Percentiles rank a stretch among this genome's conserved stretches.
Conservation (phyloP, 2,888 invertebrate genomes). For the Cistogaster globosa region DNA sequence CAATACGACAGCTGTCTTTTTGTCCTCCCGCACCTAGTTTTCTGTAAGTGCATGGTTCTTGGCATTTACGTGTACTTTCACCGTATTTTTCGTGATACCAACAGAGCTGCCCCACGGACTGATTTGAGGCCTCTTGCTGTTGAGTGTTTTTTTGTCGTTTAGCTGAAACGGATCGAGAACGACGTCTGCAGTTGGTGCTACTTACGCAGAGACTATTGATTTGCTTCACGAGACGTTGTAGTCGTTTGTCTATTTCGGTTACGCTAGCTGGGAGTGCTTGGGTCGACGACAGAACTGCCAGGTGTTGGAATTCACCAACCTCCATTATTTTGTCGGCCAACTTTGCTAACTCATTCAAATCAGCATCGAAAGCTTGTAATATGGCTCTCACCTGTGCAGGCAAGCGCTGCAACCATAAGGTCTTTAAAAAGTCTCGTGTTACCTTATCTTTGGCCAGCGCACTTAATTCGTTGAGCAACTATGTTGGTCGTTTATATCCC, state of each 20-base stretch:
- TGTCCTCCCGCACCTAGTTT: conserved; percentile 3
- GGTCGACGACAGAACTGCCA: background rate
- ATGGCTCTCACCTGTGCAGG: conserved; percentile 15
- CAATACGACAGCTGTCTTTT: conserved; percentile 1
- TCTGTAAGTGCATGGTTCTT: conserved; percentile 27
- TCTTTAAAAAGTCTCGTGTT: conserved; percentile 47
- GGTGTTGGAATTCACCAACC: conserved; percentile 18
- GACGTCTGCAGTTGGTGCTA: conserved; percentile 18
- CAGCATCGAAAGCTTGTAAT: conserved; percentile 18
- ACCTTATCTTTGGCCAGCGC: conserved; percentile 51
- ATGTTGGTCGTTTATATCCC: conserved; percentile 67
- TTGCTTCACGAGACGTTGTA: conserved; percentile 8
- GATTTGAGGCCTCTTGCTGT: background rate
- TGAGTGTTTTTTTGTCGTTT: conserved; percentile 1
- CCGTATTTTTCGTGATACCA: conserved; percentile 58
- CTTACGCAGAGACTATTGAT: conserved; percentile 3
- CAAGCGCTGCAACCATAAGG: conserved; percentile 35
- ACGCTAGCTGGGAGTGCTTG: background rate
- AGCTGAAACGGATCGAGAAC: conserved; percentile 17
- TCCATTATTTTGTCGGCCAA: background rate
- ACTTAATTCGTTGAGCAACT: conserved; percentile 67
- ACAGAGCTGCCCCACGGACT: conserved; percentile 11
- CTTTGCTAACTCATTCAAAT: conserved; percentile 20
- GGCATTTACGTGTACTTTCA: conserved; percentile 48
- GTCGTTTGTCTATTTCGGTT: conserved; percentile 14